These are phyloP conservation scores for Diuraphis noxia DNA, from an alignment of 1,140 invertebrate genomes.

Conservation along the genomic window DNA sequence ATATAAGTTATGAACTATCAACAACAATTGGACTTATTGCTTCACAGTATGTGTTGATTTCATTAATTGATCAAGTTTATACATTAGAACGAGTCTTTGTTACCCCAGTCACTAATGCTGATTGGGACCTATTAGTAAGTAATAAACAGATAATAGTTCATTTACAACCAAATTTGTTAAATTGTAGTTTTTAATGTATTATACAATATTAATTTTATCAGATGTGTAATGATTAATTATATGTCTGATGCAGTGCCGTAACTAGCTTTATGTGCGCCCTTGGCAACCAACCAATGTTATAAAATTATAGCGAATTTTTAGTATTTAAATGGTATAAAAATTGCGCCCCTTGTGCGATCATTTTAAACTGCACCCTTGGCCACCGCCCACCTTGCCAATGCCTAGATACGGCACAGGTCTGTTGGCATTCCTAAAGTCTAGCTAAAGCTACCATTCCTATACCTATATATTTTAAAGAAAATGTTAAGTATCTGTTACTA, in stretches of 20 bases:
- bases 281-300: too few species aligned
- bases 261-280: too few species aligned
- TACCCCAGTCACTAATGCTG: conserved; percentile 4
- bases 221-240: neutral
- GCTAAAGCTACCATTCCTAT: too few species aligned
- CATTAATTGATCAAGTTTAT: neutral
- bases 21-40: neutral
- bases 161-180: neutral
- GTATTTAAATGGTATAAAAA: too few species aligned
- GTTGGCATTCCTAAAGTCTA: too few species aligned
- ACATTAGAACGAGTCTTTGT: neutral
- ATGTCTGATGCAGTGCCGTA: too few species aligned
- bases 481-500: neutral
- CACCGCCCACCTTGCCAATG: too few species aligned
- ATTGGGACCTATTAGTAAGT: conserved; percentile 32
- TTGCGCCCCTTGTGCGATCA: too few species aligned
- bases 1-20: conserved; percentile 21
- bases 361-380: too few species aligned
- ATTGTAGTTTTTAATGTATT: neutral
- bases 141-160: neutral
- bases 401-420: too few species aligned
- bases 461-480: neutral
- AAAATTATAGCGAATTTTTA: too few species aligned
- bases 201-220: neutral
- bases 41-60: neutral